A percentile compares a stretch with the other conserved stretches of the same genome.
Conservation (phyloP, 1,140 invertebrate species). For the Pygmarrhopalites habei region DNA sequence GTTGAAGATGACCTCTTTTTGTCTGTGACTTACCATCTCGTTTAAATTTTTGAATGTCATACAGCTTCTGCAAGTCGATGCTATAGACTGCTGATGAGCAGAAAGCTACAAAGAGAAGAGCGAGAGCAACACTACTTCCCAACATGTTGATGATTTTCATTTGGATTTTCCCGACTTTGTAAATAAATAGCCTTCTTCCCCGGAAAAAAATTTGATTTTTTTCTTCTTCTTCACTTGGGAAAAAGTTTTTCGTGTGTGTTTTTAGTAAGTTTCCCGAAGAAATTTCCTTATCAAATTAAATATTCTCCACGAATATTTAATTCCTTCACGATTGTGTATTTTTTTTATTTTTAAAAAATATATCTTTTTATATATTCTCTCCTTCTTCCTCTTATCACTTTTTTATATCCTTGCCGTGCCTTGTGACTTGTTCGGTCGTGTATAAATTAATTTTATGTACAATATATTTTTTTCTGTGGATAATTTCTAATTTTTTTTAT, state of each 20-base stretch:
- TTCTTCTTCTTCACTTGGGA: background rate
- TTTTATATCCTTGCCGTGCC: too few relatives aligned
- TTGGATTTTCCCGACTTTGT: background rate
- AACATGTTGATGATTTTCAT: constrained; percentile 33
- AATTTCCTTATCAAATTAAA: background rate
- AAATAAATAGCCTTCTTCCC: background rate
- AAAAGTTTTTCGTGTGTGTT: background rate
- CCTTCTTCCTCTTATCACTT: too few relatives aligned
- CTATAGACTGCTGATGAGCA: constrained; percentile 38
- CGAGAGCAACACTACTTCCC: constrained; percentile 27
- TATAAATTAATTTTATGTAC: too few relatives aligned
- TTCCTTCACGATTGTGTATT: too few relatives aligned
- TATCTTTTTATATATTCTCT: too few relatives aligned
- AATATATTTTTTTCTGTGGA: too few relatives aligned
- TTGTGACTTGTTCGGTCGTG: too few relatives aligned
- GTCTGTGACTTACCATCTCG: constrained; percentile 35
- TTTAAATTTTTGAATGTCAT: constrained; percentile 39
- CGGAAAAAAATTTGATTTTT: background rate
- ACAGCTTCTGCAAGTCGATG: constrained; percentile 38
- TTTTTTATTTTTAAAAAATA: too few relatives aligned
- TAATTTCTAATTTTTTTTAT: too few relatives aligned
- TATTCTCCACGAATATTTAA: background rate
- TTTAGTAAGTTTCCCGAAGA: background rate
- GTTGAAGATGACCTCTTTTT: background rate
- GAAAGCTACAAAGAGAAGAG: constrained; percentile 37